These are phyloP conservation scores for Lacerta viridis DNA, from an alignment of 2,797 vertebrate genomes.

Conservation along the genomic window DNA sequence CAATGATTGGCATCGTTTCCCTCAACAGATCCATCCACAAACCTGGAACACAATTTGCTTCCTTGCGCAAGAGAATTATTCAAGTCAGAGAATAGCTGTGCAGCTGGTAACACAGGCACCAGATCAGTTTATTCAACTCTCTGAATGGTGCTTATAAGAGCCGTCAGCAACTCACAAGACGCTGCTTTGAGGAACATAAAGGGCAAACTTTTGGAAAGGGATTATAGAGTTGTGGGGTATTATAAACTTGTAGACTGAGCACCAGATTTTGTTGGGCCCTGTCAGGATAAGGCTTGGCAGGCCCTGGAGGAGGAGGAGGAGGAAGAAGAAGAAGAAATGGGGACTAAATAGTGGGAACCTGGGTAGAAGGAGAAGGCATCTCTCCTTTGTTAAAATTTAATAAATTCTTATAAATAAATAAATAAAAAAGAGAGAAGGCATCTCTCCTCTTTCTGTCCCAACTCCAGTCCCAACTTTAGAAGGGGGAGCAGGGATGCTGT, in stretches of 20 bases:
- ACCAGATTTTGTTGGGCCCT: background rate
- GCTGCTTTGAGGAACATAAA: background rate
- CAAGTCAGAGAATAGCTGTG: constrained; percentile 1
- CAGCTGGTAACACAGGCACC: constrained; percentile 1
- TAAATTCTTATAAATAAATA: no score
- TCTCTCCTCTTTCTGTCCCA: no score
- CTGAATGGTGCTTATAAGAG: constrained; percentile 19
- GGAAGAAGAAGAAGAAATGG: no score
- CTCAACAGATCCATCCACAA: background rate
- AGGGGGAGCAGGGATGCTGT: no score
- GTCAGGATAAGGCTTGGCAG: no score
- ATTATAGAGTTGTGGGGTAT: constrained; percentile 23
- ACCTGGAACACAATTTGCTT: background rate
- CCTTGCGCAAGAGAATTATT: constrained; percentile 29
- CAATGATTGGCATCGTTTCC: background rate
- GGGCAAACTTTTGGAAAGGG: background rate
- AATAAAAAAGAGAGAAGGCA: no score
- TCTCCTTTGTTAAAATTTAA: no score
- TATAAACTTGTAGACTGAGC: background rate
- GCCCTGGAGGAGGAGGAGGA: no score
- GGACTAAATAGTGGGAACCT: no score
- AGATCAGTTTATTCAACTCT: background rate
- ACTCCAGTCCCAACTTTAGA: no score
- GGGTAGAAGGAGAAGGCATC: no score
- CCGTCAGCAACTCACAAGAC: constrained; percentile 29